Base-by-base conservation (phyloP, 1,140 invertebrate species). In the Planococcus citri region DNA sequence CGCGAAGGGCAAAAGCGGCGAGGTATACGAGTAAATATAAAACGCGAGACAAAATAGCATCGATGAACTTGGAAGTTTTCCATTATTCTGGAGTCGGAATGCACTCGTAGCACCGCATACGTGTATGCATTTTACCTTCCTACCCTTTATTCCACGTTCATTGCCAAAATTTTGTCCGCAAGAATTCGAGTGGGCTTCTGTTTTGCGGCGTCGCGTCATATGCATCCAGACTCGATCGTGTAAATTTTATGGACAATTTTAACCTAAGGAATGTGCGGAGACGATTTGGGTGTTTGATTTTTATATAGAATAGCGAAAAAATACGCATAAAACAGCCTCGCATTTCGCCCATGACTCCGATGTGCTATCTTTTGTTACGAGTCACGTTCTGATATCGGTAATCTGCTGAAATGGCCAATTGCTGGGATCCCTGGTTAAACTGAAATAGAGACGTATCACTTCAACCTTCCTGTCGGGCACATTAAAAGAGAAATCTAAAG, bases 21-120 rank as follows among this genome's bases (percentile, higher is more conserved):
- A 37, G n/a, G n/a, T n/a, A n/a, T n/a, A n/a, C n/a, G n/a, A n/a
- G 29, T 33, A 33, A 33, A 33, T 33, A 58, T 20, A 58, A 22
- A 58, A 58, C 51, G n/a, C n/a, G 51, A 27, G 60, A 64, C 21
- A 25, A 64, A 64, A 64, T 64, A 64, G 60, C 60, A 64, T 24
- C 10, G 25, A 25, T 64, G 60, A 64, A 64, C 60, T 64, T 64
- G 60, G 60, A 64, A 64, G 25, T 24, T 64, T 64, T 64, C 60
- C 60, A 22, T 24, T 64, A 27, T 24, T 27, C 10, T 64, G 25
- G 60, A 24, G 9, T 10, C 10, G 60, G 60, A 64, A 22, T 24
- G 20, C 60, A 25, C 4, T 14, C 4, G 20, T 20, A 9, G 6
- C 25, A 25, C 60, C 2, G 17, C 6, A 27, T 25, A 25, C 60